Conservation (phyloP, 1,140 invertebrate genomes). For the Drosophila pseudoobscura region DNA sequence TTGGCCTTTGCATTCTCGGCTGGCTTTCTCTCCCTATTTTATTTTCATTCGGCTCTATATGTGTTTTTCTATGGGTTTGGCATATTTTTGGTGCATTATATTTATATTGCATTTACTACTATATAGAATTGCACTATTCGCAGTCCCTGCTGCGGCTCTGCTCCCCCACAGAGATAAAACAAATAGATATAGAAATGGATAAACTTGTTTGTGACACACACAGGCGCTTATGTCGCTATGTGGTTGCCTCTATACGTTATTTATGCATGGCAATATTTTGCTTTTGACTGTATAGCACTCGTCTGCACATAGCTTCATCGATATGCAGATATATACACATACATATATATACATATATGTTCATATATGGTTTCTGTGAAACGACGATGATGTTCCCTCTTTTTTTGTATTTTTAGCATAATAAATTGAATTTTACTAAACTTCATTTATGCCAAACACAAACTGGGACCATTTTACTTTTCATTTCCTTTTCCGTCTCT, state of each 20-base stretch:
- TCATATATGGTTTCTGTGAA: constrained; percentile 26
- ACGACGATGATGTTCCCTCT: constrained; percentile 10
- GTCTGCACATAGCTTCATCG: constrained; percentile 26
- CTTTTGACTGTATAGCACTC: constrained; percentile 47
- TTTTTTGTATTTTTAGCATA: constrained; percentile 47
- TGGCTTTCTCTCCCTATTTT: neutral
- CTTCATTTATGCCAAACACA: constrained; percentile 11
- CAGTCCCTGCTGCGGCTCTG: no score
- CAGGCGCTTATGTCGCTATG: neutral
- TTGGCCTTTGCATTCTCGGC: constrained; percentile 2
- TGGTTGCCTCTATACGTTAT: constrained; percentile 21
- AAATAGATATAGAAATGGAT: constrained; percentile 53
- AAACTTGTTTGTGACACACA: constrained; percentile 47
- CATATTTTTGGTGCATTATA: constrained; percentile 37
- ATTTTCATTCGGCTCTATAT: neutral
- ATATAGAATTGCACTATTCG: constrained; percentile 10
- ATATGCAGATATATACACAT: constrained; percentile 1
- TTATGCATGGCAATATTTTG: constrained; percentile 58
- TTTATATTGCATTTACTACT: constrained; percentile 13
- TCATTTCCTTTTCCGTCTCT: constrained; percentile 21
- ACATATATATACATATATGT: constrained; percentile 17
- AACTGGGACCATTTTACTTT: constrained; percentile 15
- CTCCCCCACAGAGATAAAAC: constrained; percentile 29
- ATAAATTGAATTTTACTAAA: constrained; percentile 41
- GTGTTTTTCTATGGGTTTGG: constrained; percentile 5